These are phyloP conservation scores for Apotomis turbidana DNA, from an alignment of 2,888 invertebrate genomes.

Conservation along the genomic window DNA sequence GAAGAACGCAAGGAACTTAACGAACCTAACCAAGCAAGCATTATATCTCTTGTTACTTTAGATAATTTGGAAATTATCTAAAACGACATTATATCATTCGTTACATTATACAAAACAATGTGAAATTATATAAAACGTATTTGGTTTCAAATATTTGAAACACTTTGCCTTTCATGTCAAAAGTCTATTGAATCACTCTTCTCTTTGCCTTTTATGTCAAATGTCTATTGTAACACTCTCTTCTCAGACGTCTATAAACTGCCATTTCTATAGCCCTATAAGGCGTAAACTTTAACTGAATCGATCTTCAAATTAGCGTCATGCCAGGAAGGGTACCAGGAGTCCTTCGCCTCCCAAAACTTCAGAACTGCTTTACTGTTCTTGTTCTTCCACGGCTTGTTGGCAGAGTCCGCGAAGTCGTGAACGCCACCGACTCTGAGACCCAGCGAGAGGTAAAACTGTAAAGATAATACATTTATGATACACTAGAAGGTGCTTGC, in stretches of 20 bases:
- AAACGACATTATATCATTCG: too few species aligned
- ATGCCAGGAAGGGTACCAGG: conserved; percentile 87
- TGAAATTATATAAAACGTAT: too few species aligned
- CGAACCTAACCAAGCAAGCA: too few species aligned
- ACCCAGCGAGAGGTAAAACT: conserved; percentile 91
- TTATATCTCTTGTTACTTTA: too few species aligned
- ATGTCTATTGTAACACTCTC: neutral
- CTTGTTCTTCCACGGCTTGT: conserved; percentile 91
- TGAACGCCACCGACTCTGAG: conserved; percentile 91
- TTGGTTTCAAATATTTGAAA: too few species aligned
- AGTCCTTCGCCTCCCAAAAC: conserved; percentile 85
- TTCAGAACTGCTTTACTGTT: conserved; percentile 85
- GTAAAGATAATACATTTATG: conserved; percentile 43
- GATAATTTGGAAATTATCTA: too few species aligned
- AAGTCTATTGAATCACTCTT: too few species aligned
- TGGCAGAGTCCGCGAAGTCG: conserved; percentile 86
- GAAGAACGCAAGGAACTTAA: too few species aligned
- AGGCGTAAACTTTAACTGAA: conserved; percentile 84
- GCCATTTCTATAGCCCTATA: conserved; percentile 53
- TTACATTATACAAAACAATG: too few species aligned
- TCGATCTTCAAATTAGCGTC: conserved; percentile 83
- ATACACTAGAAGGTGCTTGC: too few species aligned
- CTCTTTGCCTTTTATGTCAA: neutral
- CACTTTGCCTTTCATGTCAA: too few species aligned
- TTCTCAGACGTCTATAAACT: neutral